phyloP scores from a whole-genome alignment of 2,113 vertebrate genomes.

The Edolisoma coerulescens region DNA sequence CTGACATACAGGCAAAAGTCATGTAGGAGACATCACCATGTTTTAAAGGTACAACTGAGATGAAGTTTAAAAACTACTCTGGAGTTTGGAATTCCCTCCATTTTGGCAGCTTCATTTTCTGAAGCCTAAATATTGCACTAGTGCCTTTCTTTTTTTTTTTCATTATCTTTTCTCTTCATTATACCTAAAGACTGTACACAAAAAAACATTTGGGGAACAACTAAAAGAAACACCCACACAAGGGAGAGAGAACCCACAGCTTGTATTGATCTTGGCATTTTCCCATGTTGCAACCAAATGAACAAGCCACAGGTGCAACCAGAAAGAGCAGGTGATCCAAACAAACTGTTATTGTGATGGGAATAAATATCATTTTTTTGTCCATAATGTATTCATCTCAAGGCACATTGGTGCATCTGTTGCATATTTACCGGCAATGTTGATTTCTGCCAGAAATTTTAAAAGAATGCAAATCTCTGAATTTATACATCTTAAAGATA shows the following conservation, averaged over 20 bases:
- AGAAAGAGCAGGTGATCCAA: conserved; percentile 70
- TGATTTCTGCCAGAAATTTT: conserved; percentile 9
- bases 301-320: conserved; percentile 68
- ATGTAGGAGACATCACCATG: neutral
- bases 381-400: conserved; percentile 62
- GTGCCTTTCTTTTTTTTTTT: fast-evolving
- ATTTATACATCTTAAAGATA: neutral
- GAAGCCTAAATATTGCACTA: neutral
- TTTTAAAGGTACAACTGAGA: neutral
- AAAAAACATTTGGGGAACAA: conserved; percentile 13
- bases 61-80: neutral
- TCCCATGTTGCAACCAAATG: conserved; percentile 57
- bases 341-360: conserved; percentile 64
- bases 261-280: conserved; percentile 47
- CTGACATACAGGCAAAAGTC: neutral
- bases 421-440: conserved; percentile 33
- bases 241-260: conserved; percentile 26
- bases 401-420: conserved; percentile 63
- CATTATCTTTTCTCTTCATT: neutral
- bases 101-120: neutral
- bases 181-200: neutral
- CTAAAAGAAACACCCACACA: conserved; percentile 32
- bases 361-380: conserved; percentile 58
- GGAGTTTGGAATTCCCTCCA: neutral
- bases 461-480: neutral